Evolutionary conservation across 1,140 invertebrate genomes (phyloP), one percentile per base, ranked within the genome.

Genomic region (Ladona fulva): DNA sequence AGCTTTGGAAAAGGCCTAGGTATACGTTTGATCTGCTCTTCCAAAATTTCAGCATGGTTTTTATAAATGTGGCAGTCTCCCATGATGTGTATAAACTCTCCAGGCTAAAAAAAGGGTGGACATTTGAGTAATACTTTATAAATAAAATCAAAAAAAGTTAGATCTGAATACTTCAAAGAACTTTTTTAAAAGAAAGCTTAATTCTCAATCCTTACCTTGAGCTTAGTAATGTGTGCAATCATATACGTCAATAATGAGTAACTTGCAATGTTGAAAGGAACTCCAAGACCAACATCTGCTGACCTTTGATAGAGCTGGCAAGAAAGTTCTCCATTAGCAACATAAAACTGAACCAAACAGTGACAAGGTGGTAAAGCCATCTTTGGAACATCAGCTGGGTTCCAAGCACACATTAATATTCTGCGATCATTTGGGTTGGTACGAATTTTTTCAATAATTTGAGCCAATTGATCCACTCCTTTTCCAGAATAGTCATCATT

Each of bases 291-390:
- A 92, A 99, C 96, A 86, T 99, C 98, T 22, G 95, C 97, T 79
- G 97, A 98, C 82, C 98, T 88, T 86, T 99, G 98, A 85, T 99
- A 99, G 79, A 99, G 84, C 82, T 97, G 92, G 84, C 96, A 99
- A 5, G 94, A 97, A 0, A 95, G 83, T 82, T 92, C 87, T 16
- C 91, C 92, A 85, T 95, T 88, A 0, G 90, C 88, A 0, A 99
- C 97, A 88, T 95, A 97, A 86, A 99, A 99, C 84, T 99, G 97
- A 0, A 91, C 92, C 7, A 99, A 85, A 83, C 93, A 95, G 85
- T 99, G 98, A 83, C 98, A 99, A 0, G 98, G 98, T 16, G 98
- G 98, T 25, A 99, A 86, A 10, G 96, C 97, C 98, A 99, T 99
- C 85, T 92, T 87, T 5, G 90, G 88, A 29, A 99, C 82, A 86